Base-by-base conservation (phyloP, 1,140 invertebrate species). In the Augochlora pura region DNA sequence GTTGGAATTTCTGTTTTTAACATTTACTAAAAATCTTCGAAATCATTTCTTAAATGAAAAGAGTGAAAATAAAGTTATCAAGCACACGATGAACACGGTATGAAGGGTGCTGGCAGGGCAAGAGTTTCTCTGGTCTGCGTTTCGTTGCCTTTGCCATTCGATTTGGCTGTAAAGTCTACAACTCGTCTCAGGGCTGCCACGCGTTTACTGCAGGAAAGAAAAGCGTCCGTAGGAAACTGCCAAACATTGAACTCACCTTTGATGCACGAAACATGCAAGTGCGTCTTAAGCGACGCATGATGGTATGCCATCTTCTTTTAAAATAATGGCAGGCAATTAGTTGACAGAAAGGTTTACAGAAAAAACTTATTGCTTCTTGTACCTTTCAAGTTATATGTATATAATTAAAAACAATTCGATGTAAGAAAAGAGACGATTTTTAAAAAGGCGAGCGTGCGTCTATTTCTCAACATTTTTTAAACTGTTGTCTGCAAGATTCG, bases 91-190 rank as follows among this genome's bases (percentile, higher is more conserved):
- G 8, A 14, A 60, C n/a, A 68, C 60, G 77, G 59, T 84, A 81
- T 78, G 83, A 64, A 80, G 83, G 88, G 85, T 82, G 25, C 79
- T 72, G 75, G 18, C 62, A 59, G 73, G 63, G 69, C 73, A 83
- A 73, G 62, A 85, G 81, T 86, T 88, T 70, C 81, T 85, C 68
- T 76, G 83, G 77, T 83, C 78, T 42, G 71, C 72, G 83, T 82
- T 86, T 84, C 83, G 77, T 80, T 87, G 81, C 82, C 81, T 81
- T 80, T 75, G 83, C 87, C 82, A 91, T 90, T 91, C 88, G 90
- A 91, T 83, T 84, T 88, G 88, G 89, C 75, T 84, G 88, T 91
- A 90, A 90, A 89, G 63, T 63, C 86, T 69, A 86, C 86, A 79
- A 84, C 85, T 86, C 83, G 84, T 86, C 82, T 84, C 65, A 70